A percentile compares a stretch with the other conserved stretches of the same genome.
Conservation (phyloP, 2,888 invertebrate species). For the Fragum fragum region DNA sequence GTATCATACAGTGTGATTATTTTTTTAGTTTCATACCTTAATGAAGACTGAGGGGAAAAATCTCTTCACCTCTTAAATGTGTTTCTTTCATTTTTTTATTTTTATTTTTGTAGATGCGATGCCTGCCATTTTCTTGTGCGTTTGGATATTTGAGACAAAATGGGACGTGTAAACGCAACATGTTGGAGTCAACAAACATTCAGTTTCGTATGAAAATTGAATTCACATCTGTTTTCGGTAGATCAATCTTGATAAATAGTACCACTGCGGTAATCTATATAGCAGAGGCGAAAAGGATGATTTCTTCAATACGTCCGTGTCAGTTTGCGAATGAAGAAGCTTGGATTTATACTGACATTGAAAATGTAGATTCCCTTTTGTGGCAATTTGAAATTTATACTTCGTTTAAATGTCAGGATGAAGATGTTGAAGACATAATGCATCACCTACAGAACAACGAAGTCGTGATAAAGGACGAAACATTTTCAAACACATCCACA, state of each 20-base stretch:
- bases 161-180: not conserved
- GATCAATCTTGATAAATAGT: too few relatives aligned
- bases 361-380: not conserved
- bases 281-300: not conserved
- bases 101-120: not conserved
- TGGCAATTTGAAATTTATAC: conserved; percentile 14
- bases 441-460: not conserved
- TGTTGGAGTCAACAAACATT: not conserved
- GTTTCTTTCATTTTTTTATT: not conserved
- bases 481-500: not conserved
- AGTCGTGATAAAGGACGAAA: not conserved
- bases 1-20: too few relatives aligned
- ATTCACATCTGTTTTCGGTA: not conserved
- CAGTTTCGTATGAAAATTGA: not conserved
- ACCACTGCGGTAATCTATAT: not conserved
- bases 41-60: too few relatives aligned
- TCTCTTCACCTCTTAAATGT: not conserved
- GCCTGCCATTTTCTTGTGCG: not conserved
- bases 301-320: not conserved
- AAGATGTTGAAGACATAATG: not conserved
- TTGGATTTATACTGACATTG: not conserved
- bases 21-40: too few relatives aligned
- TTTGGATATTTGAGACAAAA: conserved; percentile 1
- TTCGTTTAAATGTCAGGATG: not conserved
- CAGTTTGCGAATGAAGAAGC: conserved; percentile 1